Evolutionary conservation across 1,140 invertebrate species (phyloP).

Genomic region (Drosophila pandora): DNA sequence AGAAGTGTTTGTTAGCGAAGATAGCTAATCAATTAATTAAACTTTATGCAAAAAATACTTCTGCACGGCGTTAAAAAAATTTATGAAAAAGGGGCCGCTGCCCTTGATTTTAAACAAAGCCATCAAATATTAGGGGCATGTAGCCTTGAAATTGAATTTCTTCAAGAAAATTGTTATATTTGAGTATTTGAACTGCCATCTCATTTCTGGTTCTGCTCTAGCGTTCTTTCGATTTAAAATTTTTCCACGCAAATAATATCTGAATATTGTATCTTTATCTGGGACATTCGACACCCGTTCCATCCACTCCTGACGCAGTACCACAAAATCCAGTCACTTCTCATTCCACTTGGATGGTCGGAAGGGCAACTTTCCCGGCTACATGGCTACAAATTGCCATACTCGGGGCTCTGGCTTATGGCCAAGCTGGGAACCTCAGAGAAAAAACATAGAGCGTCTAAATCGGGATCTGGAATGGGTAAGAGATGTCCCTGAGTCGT

Average conservation of each 20-base stretch:
- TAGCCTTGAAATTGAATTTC: not conserved
- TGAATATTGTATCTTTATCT: conserved; percentile 37
- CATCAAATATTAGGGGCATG: not conserved
- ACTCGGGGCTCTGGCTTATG: conserved; percentile 42
- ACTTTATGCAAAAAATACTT: no score
- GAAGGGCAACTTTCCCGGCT: conserved; percentile 24
- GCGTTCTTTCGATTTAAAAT: conserved; percentile 17
- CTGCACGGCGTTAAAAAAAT: no score
- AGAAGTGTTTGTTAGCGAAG: no score
- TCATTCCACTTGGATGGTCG: not conserved
- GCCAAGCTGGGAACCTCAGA: conserved; percentile 36
- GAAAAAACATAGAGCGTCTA: not conserved
- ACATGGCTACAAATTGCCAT: conserved; percentile 45
- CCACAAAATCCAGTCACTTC: conserved; percentile 26
- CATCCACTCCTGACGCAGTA: conserved; percentile 25
- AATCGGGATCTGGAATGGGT: not conserved
- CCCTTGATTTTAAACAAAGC: not conserved
- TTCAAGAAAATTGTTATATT: not conserved
- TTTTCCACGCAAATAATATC: conserved; percentile 27
- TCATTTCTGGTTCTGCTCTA: conserved; percentile 4
- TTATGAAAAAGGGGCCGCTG: no score
- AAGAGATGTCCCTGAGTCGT: conserved; percentile 43
- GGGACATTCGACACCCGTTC: conserved; percentile 32
- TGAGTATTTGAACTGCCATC: not conserved
- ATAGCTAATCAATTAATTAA: no score